These are phyloP conservation scores for Schizaphis graminum DNA, from an alignment of 2,888 invertebrate genomes.

Conservation along the genomic window DNA sequence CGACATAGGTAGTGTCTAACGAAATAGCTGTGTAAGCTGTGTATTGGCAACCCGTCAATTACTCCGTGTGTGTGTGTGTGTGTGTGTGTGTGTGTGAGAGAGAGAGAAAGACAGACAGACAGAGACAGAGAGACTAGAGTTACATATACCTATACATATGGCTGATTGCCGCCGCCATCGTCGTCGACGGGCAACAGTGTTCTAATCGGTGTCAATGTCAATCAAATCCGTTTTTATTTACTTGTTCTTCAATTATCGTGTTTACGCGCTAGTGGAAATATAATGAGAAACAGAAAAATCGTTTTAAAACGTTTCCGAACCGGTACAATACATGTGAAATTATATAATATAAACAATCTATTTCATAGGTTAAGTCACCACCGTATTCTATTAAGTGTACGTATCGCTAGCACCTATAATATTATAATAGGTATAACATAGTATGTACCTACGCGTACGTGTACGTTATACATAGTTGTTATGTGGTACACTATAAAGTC, in stretches of 20 bases:
- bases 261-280: not conserved
- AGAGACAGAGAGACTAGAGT: not conserved
- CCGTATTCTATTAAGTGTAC: not conserved
- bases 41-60: conserved; percentile 62
- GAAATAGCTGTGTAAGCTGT: conserved; percentile 38
- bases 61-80: conserved; percentile 14
- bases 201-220: conserved; percentile 61
- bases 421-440: not conserved
- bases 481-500: conserved; percentile 29
- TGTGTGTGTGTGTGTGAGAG: too few relatives aligned
- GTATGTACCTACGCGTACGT: not conserved
- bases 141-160: not conserved
- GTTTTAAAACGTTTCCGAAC: not conserved
- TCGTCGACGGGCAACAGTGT: conserved; percentile 30
- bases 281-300: not conserved
- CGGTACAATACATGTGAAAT: not conserved
- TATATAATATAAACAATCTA: conserved; percentile 5
- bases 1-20: conserved; percentile 41
- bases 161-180: not conserved
- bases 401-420: not conserved
- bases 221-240: conserved; percentile 50
- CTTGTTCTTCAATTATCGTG: not conserved
- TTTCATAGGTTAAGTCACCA: not conserved
- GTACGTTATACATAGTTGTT: not conserved
- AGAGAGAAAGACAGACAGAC: too few relatives aligned